These are phyloP conservation scores for Xenentodon cancila DNA, from an alignment of 2,797 vertebrate genomes.

Conservation along the genomic window DNA sequence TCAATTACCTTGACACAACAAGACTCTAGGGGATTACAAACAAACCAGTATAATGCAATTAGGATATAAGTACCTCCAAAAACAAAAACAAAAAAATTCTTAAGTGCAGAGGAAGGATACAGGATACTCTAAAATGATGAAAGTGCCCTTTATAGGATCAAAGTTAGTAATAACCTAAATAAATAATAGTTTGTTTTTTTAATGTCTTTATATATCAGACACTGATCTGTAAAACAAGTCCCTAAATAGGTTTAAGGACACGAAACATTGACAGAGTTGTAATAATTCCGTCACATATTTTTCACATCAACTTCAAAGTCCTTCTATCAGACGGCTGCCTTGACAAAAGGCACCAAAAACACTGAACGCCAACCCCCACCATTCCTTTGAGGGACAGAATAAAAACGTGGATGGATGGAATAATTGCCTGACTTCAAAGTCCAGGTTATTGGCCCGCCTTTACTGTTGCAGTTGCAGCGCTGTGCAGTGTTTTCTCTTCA, in stretches of 20 bases:
- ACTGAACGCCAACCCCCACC: slow-evolving; percentile 20
- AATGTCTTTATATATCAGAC: slow-evolving; percentile 11
- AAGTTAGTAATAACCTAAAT: slow-evolving; percentile 52
- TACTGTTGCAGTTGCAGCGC: slow-evolving; percentile 55
- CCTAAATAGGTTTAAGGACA: slow-evolving; percentile 27
- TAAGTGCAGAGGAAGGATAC: slow-evolving; percentile 49
- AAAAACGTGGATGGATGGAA: slow-evolving; percentile 68
- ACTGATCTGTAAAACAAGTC: slow-evolving; percentile 32
- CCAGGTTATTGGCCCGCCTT: slow-evolving; percentile 70
- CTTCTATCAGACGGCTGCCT: slow-evolving; percentile 51
- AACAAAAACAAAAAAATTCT: slow-evolving; percentile 48
- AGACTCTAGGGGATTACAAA: slow-evolving; percentile 71
- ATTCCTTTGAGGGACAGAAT: slow-evolving; percentile 61
- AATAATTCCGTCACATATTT: slow-evolving; percentile 61
- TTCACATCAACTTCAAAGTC: slow-evolving; percentile 73
- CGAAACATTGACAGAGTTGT: slow-evolving; percentile 31
- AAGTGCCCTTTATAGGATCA: slow-evolving; percentile 50
- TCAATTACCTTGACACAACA: slow-evolving; percentile 76
- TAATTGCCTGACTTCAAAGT: slow-evolving; percentile 78
- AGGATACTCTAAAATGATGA: slow-evolving; percentile 57
- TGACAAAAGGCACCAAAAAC: slow-evolving; percentile 57
- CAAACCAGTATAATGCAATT: slow-evolving; percentile 73
- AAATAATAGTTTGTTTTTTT: slow-evolving; percentile 43
- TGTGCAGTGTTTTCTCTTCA: slow-evolving; percentile 61
- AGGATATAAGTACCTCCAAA: slow-evolving; percentile 68